Evolutionary conservation across 2,113 vertebrate genomes (phyloP), one percentile per base, ranked within the genome.

Genomic region (Rattus rattus): DNA sequence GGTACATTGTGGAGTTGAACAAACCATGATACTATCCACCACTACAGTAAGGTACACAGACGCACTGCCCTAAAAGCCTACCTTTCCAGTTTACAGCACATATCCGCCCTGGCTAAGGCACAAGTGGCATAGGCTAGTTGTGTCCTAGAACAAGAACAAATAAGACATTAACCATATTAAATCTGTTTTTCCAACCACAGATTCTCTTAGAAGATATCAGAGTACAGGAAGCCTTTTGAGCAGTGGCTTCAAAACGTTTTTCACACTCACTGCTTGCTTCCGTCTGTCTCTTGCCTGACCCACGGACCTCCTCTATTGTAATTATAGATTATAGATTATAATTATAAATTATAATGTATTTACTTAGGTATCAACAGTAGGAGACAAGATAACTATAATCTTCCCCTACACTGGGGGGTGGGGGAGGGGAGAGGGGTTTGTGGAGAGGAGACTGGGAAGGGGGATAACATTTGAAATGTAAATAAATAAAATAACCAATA

Each of bases 111-210:
- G 43, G 26, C 65, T 16, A 90, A 81, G 73, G 43, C 83, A n/a
- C 80, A 49, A 39, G 33, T 36, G 16, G 2, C n/a, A 52, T 36
- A 63, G 22, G 28, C 28, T 61, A 75, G 69, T 7, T 83, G 11
- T 90, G 17, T 47, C 54, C 84, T 33, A 92, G 94, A 92, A 73
- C 67, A 56, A 94, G 52, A 92, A 61, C n/a, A 26, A 39, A 69
- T n/a, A 52, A 67, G 30, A 59, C 14, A 65, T 36, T 49, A 91
- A 43, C 4, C 2, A 11, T 77, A 92, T 43, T 47, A 14, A 81
- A 28, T 16, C n/a, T 49, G 67, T 36, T 69, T 95, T 69, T 52
- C 67, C 56, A 47, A 56, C 39, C 83, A 70, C 54, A 77, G 69
- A 7, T 72, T 24, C 16, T 24, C 3, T 83, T 54, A 56, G 2